Evolutionary conservation across 2,888 invertebrate species (phyloP).

Genomic region (Pristionchus mayeri): DNA sequence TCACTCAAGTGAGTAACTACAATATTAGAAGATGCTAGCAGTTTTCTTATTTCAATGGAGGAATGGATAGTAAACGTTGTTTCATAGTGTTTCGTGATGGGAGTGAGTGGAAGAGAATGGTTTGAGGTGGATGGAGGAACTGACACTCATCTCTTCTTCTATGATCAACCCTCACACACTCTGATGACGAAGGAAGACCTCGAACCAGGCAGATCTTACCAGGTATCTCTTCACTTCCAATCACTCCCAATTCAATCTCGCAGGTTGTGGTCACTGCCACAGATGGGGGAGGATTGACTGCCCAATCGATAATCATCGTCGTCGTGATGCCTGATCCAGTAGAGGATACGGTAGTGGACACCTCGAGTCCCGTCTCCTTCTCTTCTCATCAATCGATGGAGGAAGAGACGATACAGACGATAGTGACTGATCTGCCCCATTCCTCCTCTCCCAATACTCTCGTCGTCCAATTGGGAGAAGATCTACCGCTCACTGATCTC

Average conservation of each 20-base stretch:
- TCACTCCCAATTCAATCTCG: not conserved
- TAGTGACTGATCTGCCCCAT: constrained; percentile 73
- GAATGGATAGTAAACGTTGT: too few relatives aligned
- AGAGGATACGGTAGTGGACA: too few relatives aligned
- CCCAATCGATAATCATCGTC: constrained; percentile 64
- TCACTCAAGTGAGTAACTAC: constrained; percentile 58
- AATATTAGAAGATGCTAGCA: too few relatives aligned
- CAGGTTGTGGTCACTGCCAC: constrained; percentile 67
- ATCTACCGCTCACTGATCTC: constrained; percentile 28
- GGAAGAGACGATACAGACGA: constrained; percentile 71
- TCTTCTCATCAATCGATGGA: constrained; percentile 11
- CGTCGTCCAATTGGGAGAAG: constrained; percentile 69
- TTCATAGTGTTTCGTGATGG: too few relatives aligned
- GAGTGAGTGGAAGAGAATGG: too few relatives aligned
- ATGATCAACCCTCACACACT: constrained; percentile 67
- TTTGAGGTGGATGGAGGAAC: constrained; percentile 69
- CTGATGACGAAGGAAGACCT: constrained; percentile 69
- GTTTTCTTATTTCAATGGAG: too few relatives aligned
- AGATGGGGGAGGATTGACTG: constrained; percentile 65
- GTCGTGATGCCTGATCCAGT: constrained; percentile 55
- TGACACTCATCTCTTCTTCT: constrained; percentile 65
- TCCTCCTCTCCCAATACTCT: constrained; percentile 72
- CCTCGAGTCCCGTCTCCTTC: not conserved
- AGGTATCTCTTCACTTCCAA: constrained; percentile 51
- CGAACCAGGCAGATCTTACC: constrained; percentile 69